Conservation (phyloP, 2,797 vertebrate species). For the Aeoliscus strigatus region DNA sequence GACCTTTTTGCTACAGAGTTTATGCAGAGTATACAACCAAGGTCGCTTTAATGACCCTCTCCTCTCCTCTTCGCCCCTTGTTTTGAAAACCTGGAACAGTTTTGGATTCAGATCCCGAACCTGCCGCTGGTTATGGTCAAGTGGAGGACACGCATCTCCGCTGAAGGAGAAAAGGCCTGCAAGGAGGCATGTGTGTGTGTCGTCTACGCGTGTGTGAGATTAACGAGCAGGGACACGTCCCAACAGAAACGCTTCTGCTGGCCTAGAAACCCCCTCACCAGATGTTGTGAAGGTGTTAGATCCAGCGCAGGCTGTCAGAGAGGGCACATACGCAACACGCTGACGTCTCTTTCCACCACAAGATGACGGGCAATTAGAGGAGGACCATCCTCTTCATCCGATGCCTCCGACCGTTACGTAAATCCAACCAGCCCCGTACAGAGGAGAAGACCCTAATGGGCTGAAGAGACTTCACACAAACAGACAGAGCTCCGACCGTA, state of each 20-base stretch:
- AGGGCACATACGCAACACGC: conserved; percentile 57
- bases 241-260: conserved; percentile 47
- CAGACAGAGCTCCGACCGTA: conserved; percentile 16
- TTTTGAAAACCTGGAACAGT: conserved; percentile 50
- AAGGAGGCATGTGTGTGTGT: conserved; percentile 18
- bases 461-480: conserved; percentile 52
- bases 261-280: conserved; percentile 62
- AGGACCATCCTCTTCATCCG: conserved; percentile 67
- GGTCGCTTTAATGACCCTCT: conserved; percentile 20
- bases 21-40: not conserved
- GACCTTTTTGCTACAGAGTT: conserved; percentile 33
- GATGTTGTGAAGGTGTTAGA: conserved; percentile 79
- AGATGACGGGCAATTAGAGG: conserved; percentile 74
- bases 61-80: conserved; percentile 30
- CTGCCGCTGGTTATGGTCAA: conserved; percentile 51
- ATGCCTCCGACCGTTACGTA: conserved; percentile 62
- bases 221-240: conserved; percentile 48
- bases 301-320: conserved; percentile 65
- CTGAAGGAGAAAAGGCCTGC: conserved; percentile 39
- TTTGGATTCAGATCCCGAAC: conserved; percentile 18
- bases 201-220: conserved; percentile 20
- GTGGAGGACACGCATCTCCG: conserved; percentile 42
- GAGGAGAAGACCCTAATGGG: conserved; percentile 58
- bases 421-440: conserved; percentile 61
- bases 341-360: conserved; percentile 73